A percentile compares a stretch with the other conserved stretches of the same genome.
phyloP scores from a whole-genome alignment of 2,797 vertebrate species.

The Periophthalmus magnuspinnatus region DNA sequence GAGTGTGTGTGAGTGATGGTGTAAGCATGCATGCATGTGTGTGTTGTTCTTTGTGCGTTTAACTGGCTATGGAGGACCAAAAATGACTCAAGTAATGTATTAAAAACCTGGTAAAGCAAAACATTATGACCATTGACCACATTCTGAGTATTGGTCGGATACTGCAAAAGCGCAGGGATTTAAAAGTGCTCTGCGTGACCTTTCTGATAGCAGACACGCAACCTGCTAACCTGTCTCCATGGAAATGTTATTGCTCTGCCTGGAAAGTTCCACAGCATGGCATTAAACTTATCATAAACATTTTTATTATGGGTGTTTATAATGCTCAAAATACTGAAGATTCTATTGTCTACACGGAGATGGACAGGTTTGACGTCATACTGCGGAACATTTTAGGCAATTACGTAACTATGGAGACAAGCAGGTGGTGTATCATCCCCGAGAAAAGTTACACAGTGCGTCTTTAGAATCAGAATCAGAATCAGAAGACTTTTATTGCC shows the following conservation, averaged over 20 bases:
- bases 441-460: not conserved
- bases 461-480: too few species aligned
- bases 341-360: not conserved
- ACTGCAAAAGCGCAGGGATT: not conserved
- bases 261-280: constrained; percentile 2
- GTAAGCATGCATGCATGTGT: constrained; percentile 43
- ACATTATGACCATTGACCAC: not conserved
- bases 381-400: not conserved
- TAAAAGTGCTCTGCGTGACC: too few species aligned
- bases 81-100: not conserved
- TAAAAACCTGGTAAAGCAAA: not conserved
- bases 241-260: not conserved
- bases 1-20: constrained; percentile 12
- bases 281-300: not conserved
- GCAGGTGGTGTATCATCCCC: not conserved
- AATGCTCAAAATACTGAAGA: not conserved
- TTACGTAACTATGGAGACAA: not conserved
- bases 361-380: not conserved
- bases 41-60: constrained; percentile 59
- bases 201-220: too few species aligned
- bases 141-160: not conserved
- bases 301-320: not conserved
- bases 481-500: too few species aligned
- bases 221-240: not conserved
- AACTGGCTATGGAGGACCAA: constrained; percentile 37